Evolutionary conservation across 2,797 vertebrate genomes (phyloP), one percentile per base, ranked within the genome.

Genomic region (Halcyon badia): DNA sequence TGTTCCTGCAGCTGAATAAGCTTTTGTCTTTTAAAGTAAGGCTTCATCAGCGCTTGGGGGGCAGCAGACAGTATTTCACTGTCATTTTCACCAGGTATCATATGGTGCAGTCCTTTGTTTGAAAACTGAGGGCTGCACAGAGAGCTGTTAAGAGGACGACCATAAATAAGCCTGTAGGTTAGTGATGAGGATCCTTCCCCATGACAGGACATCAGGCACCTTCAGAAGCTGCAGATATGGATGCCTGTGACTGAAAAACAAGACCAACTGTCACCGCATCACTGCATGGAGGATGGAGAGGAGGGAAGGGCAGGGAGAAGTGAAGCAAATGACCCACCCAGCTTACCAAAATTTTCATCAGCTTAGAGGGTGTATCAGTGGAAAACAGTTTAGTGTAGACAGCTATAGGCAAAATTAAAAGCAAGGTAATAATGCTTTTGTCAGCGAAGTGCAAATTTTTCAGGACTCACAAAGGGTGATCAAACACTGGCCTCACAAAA

Each of bases 81-180:
- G n/a, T 20, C 28, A 7, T 81, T 68, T 95, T 77, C 41, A 89
- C 16, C 30, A n/a, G n/a, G 37, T 58, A 57, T 9, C 26, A 7
- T 9, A 49, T 1, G 4, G 31, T 62, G 44, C 25, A 80, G 87
- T 4, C 24, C 49, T 20, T 25, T 7, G 24, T 54, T 77, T 70
- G 75, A 83, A 77, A 87, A 61, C 62, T 2, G 19, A 86, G 25
- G n/a, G 35, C 21, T 70, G 31, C 30, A n/a, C 13, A 62, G 39
- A 80, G 14, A 54, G 19, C 39, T 28, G 14, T n/a, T 39, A 77
- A 77, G 58, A 58, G 51, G 37, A 75, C 16, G 28, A 44, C 10
- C 25, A 18, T 18, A 83, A 62, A 11, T 13, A n/a, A 42, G 31
- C 16, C 21, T 39, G 42, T 18, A 79, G 21, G 15, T 0, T 0